Evolutionary conservation across 2,888 invertebrate genomes (phyloP), one percentile per base, ranked within the genome.

Genomic region (Mythimna vitellina): DNA sequence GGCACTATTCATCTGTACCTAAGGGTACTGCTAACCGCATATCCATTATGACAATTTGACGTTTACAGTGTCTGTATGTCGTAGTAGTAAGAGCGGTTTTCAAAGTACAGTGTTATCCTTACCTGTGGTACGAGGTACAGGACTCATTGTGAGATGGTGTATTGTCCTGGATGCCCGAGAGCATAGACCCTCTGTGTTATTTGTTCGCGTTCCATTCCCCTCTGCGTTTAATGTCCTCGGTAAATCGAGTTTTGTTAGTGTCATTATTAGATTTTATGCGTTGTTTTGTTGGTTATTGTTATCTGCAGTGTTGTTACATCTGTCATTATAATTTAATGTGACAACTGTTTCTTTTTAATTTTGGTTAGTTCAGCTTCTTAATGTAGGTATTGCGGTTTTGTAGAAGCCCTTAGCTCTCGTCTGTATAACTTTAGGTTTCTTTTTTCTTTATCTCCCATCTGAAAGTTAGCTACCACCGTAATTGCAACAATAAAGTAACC

Each of bases 161-260:
- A 87, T 86, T 87, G 85, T 87, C 74, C 76, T 70, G 75, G 61
- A 80, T 74, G 71, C 67, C 68, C 73, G 64, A 67, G 82, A 80
- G 70, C 82, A 80, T 75, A 78, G 68, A 72, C 70, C 65, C 65
- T 75, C 56, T 63, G 32, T 65, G 64, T 80, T 75, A 73, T 84
- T 83, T 73, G 73, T 82, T 81, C 63, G 68, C 65, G 74, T 84
- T 82, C 66, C 66, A 73, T 82, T 71, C 56, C 38, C 67, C 49
- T 76, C 67, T 78, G 46, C 56, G 62, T 82, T 82, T 76, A 70
- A 84, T 73, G 72, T 77, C 56, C 73, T 82, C 46, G 35, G 65
- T 69, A 83, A 74, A 68, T 68, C 70, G 61, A 64, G 51, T 76
- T 61, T 70, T 65, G 65, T 68, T 56, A n/a, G 49, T 68, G 54